phyloP scores from a whole-genome alignment of 2,797 vertebrate species.

The Eupleurogrammus muticus region DNA sequence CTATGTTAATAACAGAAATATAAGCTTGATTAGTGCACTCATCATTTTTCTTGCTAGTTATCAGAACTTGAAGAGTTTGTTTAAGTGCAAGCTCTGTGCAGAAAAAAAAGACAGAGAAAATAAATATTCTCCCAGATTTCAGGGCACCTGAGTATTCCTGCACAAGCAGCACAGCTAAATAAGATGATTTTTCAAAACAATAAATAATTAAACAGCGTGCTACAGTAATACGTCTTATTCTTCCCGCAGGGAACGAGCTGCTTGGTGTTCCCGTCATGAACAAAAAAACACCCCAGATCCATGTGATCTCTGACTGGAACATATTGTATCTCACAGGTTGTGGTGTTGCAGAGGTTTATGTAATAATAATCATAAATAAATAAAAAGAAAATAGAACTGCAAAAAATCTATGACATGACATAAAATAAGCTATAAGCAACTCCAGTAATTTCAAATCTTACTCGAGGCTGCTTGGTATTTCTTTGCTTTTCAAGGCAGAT shows the following conservation, averaged over 20 bases:
- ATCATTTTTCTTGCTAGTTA: slow-evolving; percentile 11
- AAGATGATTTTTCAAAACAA: slow-evolving; percentile 56
- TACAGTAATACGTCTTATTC: slow-evolving; percentile 60
- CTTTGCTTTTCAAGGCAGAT: not conserved
- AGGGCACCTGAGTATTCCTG: slow-evolving; percentile 44
- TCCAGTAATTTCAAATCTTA: slow-evolving; percentile 6
- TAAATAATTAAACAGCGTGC: slow-evolving; percentile 71
- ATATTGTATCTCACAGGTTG: slow-evolving; percentile 52
- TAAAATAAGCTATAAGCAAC: slow-evolving; percentile 10
- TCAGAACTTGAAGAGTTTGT: slow-evolving; percentile 11
- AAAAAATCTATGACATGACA: slow-evolving; percentile 8
- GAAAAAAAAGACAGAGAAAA: slow-evolving; percentile 15
- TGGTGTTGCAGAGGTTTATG: slow-evolving; percentile 32
- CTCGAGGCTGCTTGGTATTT: not conserved
- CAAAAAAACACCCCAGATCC: slow-evolving; percentile 55
- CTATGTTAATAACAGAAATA: not conserved
- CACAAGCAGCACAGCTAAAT: slow-evolving; percentile 45
- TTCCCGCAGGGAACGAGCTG: slow-evolving; percentile 53
- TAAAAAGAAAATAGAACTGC: not conserved
- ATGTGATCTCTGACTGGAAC: slow-evolving; percentile 58
- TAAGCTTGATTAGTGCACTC: slow-evolving; percentile 1
- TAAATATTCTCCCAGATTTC: slow-evolving; percentile 40
- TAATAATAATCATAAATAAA: not conserved
- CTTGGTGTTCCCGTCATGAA: slow-evolving; percentile 56
- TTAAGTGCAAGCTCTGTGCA: slow-evolving; percentile 7